Conservation (phyloP, 2,888 invertebrate genomes). For the Sinhomidia bicolor region DNA sequence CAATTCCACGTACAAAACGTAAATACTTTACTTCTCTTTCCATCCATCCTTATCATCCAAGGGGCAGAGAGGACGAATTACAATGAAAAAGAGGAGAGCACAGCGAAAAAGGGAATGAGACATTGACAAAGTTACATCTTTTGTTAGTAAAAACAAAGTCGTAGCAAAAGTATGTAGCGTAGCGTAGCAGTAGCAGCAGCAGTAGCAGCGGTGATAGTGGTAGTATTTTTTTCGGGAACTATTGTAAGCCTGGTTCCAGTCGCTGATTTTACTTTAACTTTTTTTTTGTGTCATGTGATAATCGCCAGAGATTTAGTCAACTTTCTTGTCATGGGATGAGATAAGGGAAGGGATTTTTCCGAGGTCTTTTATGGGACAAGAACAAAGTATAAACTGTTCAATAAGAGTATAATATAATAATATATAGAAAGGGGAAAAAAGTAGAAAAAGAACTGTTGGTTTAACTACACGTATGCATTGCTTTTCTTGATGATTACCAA, state of each 20-base stretch:
- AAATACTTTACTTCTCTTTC: conserved; percentile 23
- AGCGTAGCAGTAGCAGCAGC: too few relatives aligned
- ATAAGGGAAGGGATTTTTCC: conserved; percentile 48
- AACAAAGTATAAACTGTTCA: background rate
- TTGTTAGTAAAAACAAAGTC: conserved; percentile 69
- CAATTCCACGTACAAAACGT: background rate
- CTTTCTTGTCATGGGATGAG: conserved; percentile 63
- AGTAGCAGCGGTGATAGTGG: background rate
- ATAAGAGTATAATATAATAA: too few relatives aligned
- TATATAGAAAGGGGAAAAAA: too few relatives aligned
- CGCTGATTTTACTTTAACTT: conserved; percentile 70
- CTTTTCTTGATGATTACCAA: conserved; percentile 48
- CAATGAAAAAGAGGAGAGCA: conserved; percentile 51
- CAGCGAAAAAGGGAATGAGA: conserved; percentile 62
- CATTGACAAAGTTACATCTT: conserved; percentile 69
- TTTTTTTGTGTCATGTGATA: conserved; percentile 73
- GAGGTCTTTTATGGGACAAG: conserved; percentile 18
- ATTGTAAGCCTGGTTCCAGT: conserved; percentile 64
- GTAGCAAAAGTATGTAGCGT: too few relatives aligned
- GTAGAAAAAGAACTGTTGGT: too few relatives aligned
- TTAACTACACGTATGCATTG: background rate
- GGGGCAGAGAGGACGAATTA: conserved; percentile 69
- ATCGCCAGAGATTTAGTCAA: conserved; percentile 73
- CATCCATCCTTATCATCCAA: conserved; percentile 55
- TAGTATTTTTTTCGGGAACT: conserved; percentile 35